Evolutionary conservation across 2,113 vertebrate genomes (phyloP).

Genomic region (Vulpes lagopus): DNA sequence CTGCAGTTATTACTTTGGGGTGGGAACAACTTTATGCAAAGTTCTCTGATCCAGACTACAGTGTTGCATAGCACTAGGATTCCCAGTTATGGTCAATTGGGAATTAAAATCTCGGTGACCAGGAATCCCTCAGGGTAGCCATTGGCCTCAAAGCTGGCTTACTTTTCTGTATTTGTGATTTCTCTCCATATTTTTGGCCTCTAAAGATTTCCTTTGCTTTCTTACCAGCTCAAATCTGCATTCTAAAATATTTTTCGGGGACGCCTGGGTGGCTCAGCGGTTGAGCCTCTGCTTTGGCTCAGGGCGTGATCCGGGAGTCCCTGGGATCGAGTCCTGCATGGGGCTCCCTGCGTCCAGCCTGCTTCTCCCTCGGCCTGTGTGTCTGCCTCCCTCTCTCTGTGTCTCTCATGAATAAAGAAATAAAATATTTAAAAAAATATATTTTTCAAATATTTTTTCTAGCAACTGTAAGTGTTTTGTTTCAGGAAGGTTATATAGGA

Average conservation of each 20-base stretch:
- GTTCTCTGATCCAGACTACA: neutral
- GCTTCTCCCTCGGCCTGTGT: too few relatives aligned
- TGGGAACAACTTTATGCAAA: neutral
- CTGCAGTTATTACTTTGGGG: neutral
- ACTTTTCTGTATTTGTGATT: neutral
- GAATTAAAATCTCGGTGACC: neutral
- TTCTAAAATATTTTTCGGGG: neutral
- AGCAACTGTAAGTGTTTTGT: neutral
- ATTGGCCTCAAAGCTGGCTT: neutral
- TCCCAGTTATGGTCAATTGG: too few relatives aligned
- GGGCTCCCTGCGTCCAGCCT: too few relatives aligned
- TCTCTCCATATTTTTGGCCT: neutral
- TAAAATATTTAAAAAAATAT: too few relatives aligned
- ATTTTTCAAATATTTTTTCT: neutral
- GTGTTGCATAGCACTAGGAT: too few relatives aligned
- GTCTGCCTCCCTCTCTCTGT: too few relatives aligned
- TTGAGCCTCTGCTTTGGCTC: too few relatives aligned
- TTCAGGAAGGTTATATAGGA: too few relatives aligned
- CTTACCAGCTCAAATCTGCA: neutral
- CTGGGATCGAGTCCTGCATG: too few relatives aligned
- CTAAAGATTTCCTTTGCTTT: neutral
- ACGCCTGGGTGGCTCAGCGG: too few relatives aligned
- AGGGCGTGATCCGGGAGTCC: too few relatives aligned
- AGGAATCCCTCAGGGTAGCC: neutral
- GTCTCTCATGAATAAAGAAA: too few relatives aligned